phyloP scores from a whole-genome alignment of 1,140 invertebrate species.

The Drosophila kepulauana region DNA sequence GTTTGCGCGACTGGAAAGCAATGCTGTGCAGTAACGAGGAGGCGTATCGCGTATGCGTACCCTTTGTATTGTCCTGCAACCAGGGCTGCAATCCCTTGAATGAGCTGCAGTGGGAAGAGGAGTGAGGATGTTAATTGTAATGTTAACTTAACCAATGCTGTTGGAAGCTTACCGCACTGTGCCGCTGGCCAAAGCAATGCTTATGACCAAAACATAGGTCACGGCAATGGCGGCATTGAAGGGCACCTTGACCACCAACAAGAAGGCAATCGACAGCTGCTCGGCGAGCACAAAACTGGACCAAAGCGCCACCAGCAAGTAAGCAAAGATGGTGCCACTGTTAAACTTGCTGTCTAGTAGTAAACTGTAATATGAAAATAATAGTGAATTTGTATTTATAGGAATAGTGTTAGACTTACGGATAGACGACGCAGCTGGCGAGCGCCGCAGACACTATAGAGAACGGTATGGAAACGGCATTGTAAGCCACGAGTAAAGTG shows the following conservation, averaged over 20 bases:
- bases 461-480: constrained; percentile 92
- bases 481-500: constrained; percentile 92
- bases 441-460: constrained; percentile 90
- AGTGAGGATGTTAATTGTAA: not conserved
- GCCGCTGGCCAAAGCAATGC: constrained; percentile 91
- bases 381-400: not conserved
- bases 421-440: constrained; percentile 90
- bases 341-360: constrained; percentile 72
- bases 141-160: constrained; percentile 41
- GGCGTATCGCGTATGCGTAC: constrained; percentile 91
- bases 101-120: constrained; percentile 85
- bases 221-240: constrained; percentile 91
- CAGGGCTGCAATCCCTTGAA: constrained; percentile 91
- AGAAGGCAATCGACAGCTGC: constrained; percentile 92
- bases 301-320: constrained; percentile 90
- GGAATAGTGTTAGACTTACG: constrained; percentile 86
- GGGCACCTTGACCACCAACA: constrained; percentile 92
- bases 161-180: constrained; percentile 89
- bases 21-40: constrained; percentile 90
- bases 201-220: constrained; percentile 90
- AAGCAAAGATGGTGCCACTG: constrained; percentile 77
- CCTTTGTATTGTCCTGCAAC: constrained; percentile 92
- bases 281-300: constrained; percentile 93
- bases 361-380: constrained; percentile 43
- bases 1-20: constrained; percentile 86